A percentile compares a stretch with the other conserved stretches of the same genome.
Evolutionary conservation across 2,797 vertebrate species (phyloP).

Genomic region (Liparis tanakae): DNA sequence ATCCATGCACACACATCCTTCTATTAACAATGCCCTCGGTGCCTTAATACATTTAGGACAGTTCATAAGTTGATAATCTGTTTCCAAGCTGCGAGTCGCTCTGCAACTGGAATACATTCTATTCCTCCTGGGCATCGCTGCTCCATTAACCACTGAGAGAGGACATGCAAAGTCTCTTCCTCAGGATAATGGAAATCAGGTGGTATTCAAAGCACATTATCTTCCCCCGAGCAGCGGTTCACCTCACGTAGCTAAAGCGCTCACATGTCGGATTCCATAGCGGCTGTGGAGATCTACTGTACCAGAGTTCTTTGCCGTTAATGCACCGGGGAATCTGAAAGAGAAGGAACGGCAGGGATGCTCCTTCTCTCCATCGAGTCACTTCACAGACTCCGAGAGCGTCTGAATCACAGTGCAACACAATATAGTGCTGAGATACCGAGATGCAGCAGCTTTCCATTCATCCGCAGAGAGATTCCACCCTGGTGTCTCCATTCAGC

Average conservation of each 20-base stretch:
- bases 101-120: slow-evolving; percentile 33
- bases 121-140: slow-evolving; percentile 38
- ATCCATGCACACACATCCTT: neutral
- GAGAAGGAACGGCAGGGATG: slow-evolving; percentile 10
- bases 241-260: slow-evolving; percentile 50
- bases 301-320: slow-evolving; percentile 36
- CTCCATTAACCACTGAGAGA: slow-evolving; percentile 65
- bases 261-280: slow-evolving; percentile 48
- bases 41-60: slow-evolving; percentile 36
- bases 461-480: slow-evolving; percentile 16
- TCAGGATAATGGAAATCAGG: slow-evolving; percentile 61
- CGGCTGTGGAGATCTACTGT: slow-evolving; percentile 35
- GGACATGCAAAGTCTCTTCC: slow-evolving; percentile 50
- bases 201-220: slow-evolving; percentile 74
- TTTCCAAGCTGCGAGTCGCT: slow-evolving; percentile 42
- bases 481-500: slow-evolving; percentile 20
- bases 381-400: slow-evolving; percentile 14
- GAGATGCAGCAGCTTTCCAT: slow-evolving; percentile 10
- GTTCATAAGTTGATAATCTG: slow-evolving; percentile 54
- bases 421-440: slow-evolving; percentile 6
- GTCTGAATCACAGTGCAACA: slow-evolving; percentile 5
- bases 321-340: slow-evolving; percentile 38
- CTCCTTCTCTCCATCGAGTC: slow-evolving; percentile 27
- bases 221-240: slow-evolving; percentile 60
- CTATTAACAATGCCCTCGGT: slow-evolving; percentile 6